Evolutionary conservation across 2,113 vertebrate genomes (phyloP), one percentile per base, ranked within the genome.

Genomic region (Tapirus terrestris): DNA sequence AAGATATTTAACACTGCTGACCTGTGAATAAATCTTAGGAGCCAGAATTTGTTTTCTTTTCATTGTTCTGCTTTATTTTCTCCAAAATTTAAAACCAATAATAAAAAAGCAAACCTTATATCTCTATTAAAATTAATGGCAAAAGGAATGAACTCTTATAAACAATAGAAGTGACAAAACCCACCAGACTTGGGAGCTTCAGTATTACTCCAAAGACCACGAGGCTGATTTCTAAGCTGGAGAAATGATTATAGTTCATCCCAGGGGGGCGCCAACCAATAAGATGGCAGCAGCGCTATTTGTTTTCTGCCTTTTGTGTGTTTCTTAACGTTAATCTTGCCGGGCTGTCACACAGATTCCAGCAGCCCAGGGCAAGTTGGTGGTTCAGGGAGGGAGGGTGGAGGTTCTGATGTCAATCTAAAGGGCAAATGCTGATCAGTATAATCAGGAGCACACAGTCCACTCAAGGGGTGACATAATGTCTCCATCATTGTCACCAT

Each of bases 1-100:
- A 72, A 80, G 73, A 94, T 95, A 87, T 92, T 93, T 65, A 91
- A 60, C 86, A 91, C 39, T 36, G 77, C 29, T 97, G 97, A 98
- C 94, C 95, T 72, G 80, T 67, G 91, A 97, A 98, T 97, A 96
- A 96, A 98, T 98, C 96, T 97, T 16, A 70, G 0, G 8, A 70
- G 70, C 48, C 17, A 82, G 81, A 93, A 70, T 45, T 5, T 58
- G 33, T 82, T 96, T 17, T 91, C 16, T 61, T 93, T 80, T 80
- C 33, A 60, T 81, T 89, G 48, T 65, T 89, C 31, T 45, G 53
- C 23, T 79, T 76, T 63, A 61, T 79, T 81, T 88, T 76, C 48
- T 91, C 51, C 80, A 90, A 97, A 87, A 92, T 77, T 48, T 81
- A 79, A 96, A 95, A 81, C 39, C 25, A 43, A 31, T 25, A 48